Evolutionary conservation across 1,140 invertebrate species (phyloP).

Genomic region (Saccostrea cuccullata): DNA sequence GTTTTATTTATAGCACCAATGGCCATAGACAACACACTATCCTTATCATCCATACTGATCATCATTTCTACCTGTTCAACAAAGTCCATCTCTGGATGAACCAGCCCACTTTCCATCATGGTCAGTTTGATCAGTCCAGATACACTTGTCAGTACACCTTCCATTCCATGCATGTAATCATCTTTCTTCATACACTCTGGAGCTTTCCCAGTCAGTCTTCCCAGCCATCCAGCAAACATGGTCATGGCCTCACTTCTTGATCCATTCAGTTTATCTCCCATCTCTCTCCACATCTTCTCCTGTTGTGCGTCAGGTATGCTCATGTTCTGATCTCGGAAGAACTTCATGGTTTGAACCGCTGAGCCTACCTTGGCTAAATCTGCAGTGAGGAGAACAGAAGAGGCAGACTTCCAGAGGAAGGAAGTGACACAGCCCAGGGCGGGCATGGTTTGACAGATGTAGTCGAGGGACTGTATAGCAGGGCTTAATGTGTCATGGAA

Average conservation of each 20-base stretch:
- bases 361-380: not conserved
- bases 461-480: not conserved
- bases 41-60: not conserved
- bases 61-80: constrained; percentile 14
- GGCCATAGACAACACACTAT: constrained; percentile 1
- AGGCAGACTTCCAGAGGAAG: constrained; percentile 39
- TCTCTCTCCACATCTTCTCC: not conserved
- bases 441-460: constrained; percentile 28
- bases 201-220: not conserved
- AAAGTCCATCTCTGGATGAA: not conserved
- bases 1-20: constrained; percentile 10
- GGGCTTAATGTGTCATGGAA: not conserved
- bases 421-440: constrained; percentile 35
- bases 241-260: not conserved
- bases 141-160: constrained; percentile 3
- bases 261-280: not conserved
- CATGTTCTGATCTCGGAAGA: constrained; percentile 8
- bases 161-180: constrained; percentile 4
- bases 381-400: not conserved
- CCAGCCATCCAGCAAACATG: constrained; percentile 1
- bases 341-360: constrained; percentile 12
- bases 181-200: not conserved
- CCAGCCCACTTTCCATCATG: constrained; percentile 10
- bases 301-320: not conserved
- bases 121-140: constrained; percentile 7